These are phyloP conservation scores for Caligus rogercresseyi DNA, from an alignment of 1,140 invertebrate species.

Conservation along the genomic window DNA sequence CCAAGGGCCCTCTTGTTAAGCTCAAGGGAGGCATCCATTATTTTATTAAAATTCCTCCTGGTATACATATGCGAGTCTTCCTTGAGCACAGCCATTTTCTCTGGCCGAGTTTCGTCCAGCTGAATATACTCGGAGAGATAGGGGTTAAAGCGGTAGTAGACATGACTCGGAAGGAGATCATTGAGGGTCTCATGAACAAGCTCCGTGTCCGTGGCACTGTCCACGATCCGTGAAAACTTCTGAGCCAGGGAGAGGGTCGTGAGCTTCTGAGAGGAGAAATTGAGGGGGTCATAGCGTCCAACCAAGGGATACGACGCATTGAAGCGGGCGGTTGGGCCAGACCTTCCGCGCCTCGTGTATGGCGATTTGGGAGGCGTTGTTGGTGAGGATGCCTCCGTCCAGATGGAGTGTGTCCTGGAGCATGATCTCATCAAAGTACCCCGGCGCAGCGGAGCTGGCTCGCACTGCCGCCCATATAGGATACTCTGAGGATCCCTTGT, in stretches of 20 bases:
- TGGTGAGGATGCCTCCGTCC: slow-evolving; percentile 69
- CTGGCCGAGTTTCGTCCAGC: slow-evolving; percentile 61
- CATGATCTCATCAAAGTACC: slow-evolving; percentile 72
- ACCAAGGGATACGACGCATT: slow-evolving; percentile 72
- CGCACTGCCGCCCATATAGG: slow-evolving; percentile 69
- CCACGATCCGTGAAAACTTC: slow-evolving; percentile 64
- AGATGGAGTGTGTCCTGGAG: slow-evolving; percentile 52
- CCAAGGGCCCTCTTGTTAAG: not conserved
- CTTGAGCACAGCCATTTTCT: slow-evolving; percentile 32
- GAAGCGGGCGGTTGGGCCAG: slow-evolving; percentile 58
- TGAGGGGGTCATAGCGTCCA: slow-evolving; percentile 39
- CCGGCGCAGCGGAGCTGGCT: slow-evolving; percentile 78
- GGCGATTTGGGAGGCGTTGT: slow-evolving; percentile 76
- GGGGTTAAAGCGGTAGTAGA: slow-evolving; percentile 79
- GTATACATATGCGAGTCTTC: slow-evolving; percentile 36
- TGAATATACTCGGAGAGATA: slow-evolving; percentile 59
- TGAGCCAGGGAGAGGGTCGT: slow-evolving; percentile 46
- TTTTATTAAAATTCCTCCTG: slow-evolving; percentile 30
- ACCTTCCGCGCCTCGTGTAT: slow-evolving; percentile 67
- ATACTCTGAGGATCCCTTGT: slow-evolving; percentile 41
- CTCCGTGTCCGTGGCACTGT: slow-evolving; percentile 78
- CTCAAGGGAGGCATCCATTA: not conserved
- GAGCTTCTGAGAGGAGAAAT: slow-evolving; percentile 26
- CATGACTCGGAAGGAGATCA: slow-evolving; percentile 53
- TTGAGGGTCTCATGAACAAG: slow-evolving; percentile 57